Base-by-base conservation (phyloP, 2,113 vertebrate species). In the Mormyrus lacerda region DNA sequence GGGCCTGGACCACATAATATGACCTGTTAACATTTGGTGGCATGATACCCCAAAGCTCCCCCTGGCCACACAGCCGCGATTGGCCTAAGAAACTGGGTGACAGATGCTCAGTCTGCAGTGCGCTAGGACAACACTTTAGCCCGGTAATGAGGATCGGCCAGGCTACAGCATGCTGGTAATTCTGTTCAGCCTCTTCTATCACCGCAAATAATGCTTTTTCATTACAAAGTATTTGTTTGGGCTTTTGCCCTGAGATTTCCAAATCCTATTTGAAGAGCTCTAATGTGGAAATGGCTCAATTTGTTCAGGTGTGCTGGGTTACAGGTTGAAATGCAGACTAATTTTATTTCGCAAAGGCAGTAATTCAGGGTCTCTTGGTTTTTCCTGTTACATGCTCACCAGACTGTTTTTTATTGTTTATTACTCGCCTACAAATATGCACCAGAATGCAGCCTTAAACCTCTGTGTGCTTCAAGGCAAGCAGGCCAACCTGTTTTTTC, bases 1-100 rank as follows among this genome's bases (percentile, higher is more conserved):
- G 51, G 55, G 47, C 88, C 53, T 42, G 51, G 19, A 87, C 89
- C 85, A 42, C 48, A 51, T 84, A 45, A 89, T 79, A 39, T 73
- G 55, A 73, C 88, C 88, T 53, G 88, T 90, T 89, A 89, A 87
- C 55, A 61, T 31, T 58, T 19, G 58, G 27, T 51, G 50, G 50
- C 73, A 47, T 17, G 27, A 50, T 19, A 61, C 42, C 61, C 55
- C 55, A 31, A 51, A 48, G 15, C 31, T 53, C 61, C 55, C 47
- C 24, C 58, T 42, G 85, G 47, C 85, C 21, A 11, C 50, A 31
- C 21, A 7, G 21, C 42, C 21, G 19, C 7, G 21, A 31, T 15
- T 79, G 88, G 2, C 51, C 88, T 15, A 24, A 61, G 45, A 89
- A 88, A 44, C 88, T 48, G 45, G 48, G 47, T 50, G 27, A n/a